Base-by-base conservation (phyloP, 1,140 invertebrate genomes). In the Dinothrombium tinctorium region DNA sequence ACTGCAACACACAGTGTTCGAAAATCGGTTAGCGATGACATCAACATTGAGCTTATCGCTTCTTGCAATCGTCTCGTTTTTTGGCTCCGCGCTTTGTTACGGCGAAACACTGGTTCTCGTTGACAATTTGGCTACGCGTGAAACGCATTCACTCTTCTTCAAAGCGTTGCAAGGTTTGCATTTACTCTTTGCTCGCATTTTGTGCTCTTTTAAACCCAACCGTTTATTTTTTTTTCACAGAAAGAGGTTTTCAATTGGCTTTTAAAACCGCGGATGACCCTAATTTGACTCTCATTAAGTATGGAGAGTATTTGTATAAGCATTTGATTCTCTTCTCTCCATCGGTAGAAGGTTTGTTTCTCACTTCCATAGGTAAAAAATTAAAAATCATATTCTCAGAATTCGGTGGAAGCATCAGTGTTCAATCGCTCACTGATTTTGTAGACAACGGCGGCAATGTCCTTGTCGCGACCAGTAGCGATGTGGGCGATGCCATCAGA, bases 81-180 rank as follows among this genome's bases (percentile, higher is more conserved):
- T 32, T 32, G 17, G 17, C 12, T 6, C 17, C n/a, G 19, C 7
- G 12, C 14, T 21, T 3, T 19, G 19, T 36, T 19, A 21, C 23
- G 33, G 33, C 8, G 33, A 36, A n/a, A 36, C 33, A 20, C 60
- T 98, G 36, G 83, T 96, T 6, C 61, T 98, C 21, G 63, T 98
- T 2, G 92, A 98, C 59, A 94, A 87, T 63, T 68, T 90, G 56
- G 76, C 80, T 7, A 77, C 89, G 41, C 75, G 76, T 51, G 86
- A 96, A 64, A 94, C 89, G 0, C 90, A 99, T 64, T 96, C 89
- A 3, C 77, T 84, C 51, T 96, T 94, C 63, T 94, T 98, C 56
- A 90, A 83, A 62, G 15, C 15, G 9, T 17, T 17, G 21, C 72
- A 83, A 71, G 84, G 87, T 92, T 26, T 39, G 15, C 1, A 35